These are phyloP conservation scores for Otus sunia DNA, from an alignment of 2,113 vertebrate genomes.

Conservation along the genomic window DNA sequence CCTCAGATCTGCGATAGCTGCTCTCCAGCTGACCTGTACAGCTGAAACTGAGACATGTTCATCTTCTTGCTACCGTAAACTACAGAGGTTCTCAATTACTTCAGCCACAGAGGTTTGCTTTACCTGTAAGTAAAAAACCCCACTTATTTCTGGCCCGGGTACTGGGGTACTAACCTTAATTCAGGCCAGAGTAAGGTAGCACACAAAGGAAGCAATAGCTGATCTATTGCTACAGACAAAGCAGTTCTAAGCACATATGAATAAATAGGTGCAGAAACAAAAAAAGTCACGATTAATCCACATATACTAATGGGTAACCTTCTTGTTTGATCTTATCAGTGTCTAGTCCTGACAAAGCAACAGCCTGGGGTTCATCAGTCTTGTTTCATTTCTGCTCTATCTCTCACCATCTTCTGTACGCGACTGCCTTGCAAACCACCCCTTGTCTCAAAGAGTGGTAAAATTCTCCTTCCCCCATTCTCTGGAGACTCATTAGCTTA, in stretches of 20 bases:
- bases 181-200: background rate
- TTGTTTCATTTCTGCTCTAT: background rate
- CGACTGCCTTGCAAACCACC: background rate
- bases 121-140: background rate
- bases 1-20: background rate
- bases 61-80: background rate
- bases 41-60: background rate
- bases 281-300: background rate
- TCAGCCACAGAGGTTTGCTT: background rate
- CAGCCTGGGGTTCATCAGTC: background rate
- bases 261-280: background rate
- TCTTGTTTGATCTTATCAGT: background rate
- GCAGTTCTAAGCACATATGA: background rate
- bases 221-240: background rate
- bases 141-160: background rate
- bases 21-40: background rate
- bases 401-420: background rate
- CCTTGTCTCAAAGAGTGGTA: background rate
- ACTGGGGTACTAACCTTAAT: background rate
- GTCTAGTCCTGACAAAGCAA: background rate
- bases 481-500: background rate
- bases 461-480: background rate
- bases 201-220: background rate
- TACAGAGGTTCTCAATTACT: background rate
- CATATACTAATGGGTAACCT: background rate